Percentiles rank a stretch among this genome's conserved stretches.
Evolutionary conservation across 2,113 vertebrate species (phyloP).

Genomic region (Odobenus rosmarus): DNA sequence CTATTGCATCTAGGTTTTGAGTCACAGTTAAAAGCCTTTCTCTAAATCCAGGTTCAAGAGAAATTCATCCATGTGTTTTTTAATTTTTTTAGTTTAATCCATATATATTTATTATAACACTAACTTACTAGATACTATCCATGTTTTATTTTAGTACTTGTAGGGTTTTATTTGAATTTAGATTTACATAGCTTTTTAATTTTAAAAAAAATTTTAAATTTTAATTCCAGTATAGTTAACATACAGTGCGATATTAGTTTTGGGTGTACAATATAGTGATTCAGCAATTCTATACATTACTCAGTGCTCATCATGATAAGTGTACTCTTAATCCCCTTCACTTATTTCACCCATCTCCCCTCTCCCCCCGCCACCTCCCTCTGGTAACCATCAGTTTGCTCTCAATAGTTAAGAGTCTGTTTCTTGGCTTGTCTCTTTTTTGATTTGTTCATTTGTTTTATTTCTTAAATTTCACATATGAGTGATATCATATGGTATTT

Average conservation of each 20-base stretch:
- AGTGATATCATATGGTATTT: not conserved
- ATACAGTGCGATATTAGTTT: not conserved
- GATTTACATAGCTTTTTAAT: not conserved
- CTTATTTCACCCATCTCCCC: not conserved
- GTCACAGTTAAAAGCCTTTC: not conserved
- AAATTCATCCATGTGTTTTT: not conserved
- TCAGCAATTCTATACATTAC: not conserved
- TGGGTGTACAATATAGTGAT: not conserved
- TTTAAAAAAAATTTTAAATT: not conserved
- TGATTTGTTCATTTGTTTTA: not conserved
- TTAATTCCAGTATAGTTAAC: not conserved
- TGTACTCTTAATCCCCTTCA: not conserved
- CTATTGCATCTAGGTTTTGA: not conserved
- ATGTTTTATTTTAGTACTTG: slow-evolving; percentile 7
- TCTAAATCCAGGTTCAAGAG: not conserved
- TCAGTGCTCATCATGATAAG: not conserved
- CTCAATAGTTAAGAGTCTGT: not conserved
- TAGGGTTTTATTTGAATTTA: not conserved
- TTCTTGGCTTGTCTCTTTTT: not conserved
- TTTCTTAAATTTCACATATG: not conserved
- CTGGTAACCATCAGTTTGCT: not conserved
- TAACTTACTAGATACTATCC: not conserved
- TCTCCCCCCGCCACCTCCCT: not conserved
- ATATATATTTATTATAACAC: not conserved
- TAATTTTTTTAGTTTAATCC: not conserved